A percentile compares a stretch with the other conserved stretches of the same genome.
Conservation (phyloP, 2,888 invertebrate species). For the Cancer borealis region DNA sequence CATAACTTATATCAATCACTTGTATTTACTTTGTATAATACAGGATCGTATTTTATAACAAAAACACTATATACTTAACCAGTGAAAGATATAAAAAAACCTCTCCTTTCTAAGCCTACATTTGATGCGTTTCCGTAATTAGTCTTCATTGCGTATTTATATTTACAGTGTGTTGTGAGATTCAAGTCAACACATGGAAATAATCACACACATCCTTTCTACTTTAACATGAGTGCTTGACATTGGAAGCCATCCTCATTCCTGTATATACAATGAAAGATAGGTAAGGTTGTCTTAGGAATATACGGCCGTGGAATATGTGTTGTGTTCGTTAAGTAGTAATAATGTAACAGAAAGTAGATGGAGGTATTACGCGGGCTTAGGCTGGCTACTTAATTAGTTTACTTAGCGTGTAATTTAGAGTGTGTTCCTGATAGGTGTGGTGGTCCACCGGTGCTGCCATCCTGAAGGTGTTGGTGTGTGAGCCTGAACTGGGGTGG, state of each 20-base stretch:
- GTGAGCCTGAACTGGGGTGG: no score
- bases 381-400: neutral
- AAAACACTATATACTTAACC: no score
- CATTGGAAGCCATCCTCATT: neutral
- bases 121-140: no score
- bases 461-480: no score
- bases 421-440: neutral
- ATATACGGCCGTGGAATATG: neutral
- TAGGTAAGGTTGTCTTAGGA: conserved; percentile 5
- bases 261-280: conserved; percentile 52
- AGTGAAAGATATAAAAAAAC: no score
- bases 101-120: no score
- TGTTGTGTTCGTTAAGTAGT: neutral
- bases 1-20: no score
- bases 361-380: neutral
- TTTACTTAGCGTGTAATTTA: neutral
- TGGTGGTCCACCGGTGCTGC: neutral
- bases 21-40: no score
- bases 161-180: no score
- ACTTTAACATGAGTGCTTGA: neutral
- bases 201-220: neutral
- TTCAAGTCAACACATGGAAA: no score
- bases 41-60: no score
- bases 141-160: no score
- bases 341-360: neutral